phyloP scores from a whole-genome alignment of 2,113 vertebrate species.

The Pomatorhinus ruficollis region DNA sequence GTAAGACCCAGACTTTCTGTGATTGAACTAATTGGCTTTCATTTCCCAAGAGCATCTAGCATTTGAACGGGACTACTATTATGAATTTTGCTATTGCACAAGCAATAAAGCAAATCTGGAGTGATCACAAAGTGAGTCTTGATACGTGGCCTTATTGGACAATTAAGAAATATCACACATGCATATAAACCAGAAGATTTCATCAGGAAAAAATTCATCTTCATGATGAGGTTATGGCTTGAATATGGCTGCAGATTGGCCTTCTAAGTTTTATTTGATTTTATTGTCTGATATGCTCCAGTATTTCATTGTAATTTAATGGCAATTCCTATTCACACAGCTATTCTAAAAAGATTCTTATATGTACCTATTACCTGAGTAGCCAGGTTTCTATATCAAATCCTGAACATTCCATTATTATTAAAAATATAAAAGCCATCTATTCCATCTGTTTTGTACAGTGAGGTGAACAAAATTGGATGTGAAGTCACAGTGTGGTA shows the following conservation, averaged over 20 bases:
- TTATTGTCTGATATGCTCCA: conserved; percentile 19
- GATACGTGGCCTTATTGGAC: background rate
- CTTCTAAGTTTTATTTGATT: conserved; percentile 19
- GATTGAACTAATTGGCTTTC: background rate
- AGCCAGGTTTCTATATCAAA: conserved; percentile 32
- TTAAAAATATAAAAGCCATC: conserved; percentile 39
- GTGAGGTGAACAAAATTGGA: conserved; percentile 18
- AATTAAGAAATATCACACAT: background rate
- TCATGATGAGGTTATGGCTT: background rate
- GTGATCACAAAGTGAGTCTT: background rate
- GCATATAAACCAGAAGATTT: background rate
- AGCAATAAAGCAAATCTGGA: background rate
- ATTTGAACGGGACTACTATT: background rate
- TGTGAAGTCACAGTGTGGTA: background rate
- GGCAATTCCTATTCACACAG: background rate
- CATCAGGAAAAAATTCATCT: background rate
- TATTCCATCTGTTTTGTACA: background rate
- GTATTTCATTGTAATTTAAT: conserved; percentile 25
- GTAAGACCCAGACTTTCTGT: background rate
- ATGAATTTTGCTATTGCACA: background rate
- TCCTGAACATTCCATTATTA: conserved; percentile 7
- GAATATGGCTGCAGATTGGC: background rate
- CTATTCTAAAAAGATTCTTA: conserved; percentile 36
- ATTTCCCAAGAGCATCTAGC: background rate
- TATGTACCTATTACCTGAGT: background rate